A percentile compares a stretch with the other conserved stretches of the same genome.
Conservation (phyloP, 1,140 invertebrate species). For the Melanaphis sacchari region DNA sequence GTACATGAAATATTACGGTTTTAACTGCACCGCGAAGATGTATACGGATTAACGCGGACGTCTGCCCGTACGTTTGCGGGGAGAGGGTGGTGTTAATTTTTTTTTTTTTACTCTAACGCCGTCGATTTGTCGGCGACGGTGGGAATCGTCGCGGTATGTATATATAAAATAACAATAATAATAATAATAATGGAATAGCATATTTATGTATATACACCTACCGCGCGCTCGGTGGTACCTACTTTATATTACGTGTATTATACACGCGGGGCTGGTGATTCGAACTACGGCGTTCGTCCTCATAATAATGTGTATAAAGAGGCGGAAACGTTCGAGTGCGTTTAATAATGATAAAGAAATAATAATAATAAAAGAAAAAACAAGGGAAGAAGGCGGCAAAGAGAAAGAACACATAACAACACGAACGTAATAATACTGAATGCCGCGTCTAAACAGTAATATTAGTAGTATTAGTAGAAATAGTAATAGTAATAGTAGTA, state of each 20-base stretch:
- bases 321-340: constrained; percentile 41
- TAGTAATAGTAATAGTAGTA: background rate
- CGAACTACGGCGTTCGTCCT: background rate
- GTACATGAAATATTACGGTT: background rate
- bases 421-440: background rate
- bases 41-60: background rate
- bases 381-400: background rate
- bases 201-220: background rate
- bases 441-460: background rate
- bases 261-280: background rate
- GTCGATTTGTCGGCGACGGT: background rate
- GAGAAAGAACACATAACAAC: background rate
- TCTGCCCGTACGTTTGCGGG: background rate
- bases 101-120: background rate
- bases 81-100: background rate
- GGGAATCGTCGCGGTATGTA: background rate
- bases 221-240: background rate
- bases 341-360: constrained; percentile 20
- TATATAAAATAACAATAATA: background rate
- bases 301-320: constrained; percentile 21
- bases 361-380: background rate
- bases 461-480: background rate
- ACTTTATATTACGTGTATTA: background rate
- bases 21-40: background rate
- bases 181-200: background rate